phyloP scores from a whole-genome alignment of 2,888 invertebrate species.

The Amitus sp. region DNA sequence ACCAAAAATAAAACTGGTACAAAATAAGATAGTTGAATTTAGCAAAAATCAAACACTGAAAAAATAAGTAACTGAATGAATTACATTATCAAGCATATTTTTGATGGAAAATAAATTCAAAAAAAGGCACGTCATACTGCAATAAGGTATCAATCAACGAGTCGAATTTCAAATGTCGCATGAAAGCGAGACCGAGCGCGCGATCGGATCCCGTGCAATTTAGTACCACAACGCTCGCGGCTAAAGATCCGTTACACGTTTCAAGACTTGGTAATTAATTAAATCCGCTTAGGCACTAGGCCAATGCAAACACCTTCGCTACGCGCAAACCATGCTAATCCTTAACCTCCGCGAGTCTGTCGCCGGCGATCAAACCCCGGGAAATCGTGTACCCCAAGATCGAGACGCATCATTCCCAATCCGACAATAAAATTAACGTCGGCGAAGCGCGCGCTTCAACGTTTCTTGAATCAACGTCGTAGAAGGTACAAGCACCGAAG shows the following conservation, averaged over 20 bases:
- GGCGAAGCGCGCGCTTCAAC: too few species aligned
- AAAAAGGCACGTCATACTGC: too few species aligned
- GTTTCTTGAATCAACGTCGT: too few species aligned
- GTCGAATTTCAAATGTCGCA: conserved; percentile 13
- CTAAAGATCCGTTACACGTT: conserved; percentile 61
- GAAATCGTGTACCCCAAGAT: neutral
- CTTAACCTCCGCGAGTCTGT: conserved; percentile 31
- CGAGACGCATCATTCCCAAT: neutral
- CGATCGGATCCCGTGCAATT: conserved; percentile 17
- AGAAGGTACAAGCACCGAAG: too few species aligned
- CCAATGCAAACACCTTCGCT: conserved; percentile 52
- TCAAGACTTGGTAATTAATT: conserved; percentile 64
- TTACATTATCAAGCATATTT: too few species aligned
- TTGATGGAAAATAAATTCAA: too few species aligned
- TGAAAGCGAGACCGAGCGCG: conserved; percentile 35
- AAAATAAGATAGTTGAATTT: too few species aligned
- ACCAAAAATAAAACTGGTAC: too few species aligned
- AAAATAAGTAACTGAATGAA: too few species aligned
- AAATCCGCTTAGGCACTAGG: conserved; percentile 60
- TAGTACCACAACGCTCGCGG: conserved; percentile 41
- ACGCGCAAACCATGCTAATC: conserved; percentile 35
- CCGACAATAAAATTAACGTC: too few species aligned
- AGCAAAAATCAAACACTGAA: too few species aligned
- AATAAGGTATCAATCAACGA: too few species aligned
- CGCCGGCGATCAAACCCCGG: conserved; percentile 16